phyloP scores from a whole-genome alignment of 2,113 vertebrate species.

The Platichthys flesus region DNA sequence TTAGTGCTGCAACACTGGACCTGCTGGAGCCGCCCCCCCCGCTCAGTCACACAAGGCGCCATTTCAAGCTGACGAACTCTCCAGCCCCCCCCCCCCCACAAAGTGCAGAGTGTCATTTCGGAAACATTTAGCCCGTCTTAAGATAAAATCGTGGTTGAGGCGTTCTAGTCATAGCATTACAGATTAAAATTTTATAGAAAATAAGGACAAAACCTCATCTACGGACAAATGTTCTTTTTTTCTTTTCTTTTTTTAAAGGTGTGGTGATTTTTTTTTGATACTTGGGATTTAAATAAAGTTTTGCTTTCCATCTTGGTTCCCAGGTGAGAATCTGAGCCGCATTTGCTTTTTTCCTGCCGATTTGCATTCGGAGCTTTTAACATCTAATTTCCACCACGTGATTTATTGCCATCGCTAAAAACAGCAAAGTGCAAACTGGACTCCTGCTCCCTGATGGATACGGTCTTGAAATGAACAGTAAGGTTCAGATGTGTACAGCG shows the following conservation, averaged over 20 bases:
- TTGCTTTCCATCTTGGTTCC: conserved; percentile 24
- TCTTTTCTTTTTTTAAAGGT: conserved; percentile 24
- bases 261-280: conserved; percentile 56
- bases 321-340: conserved; percentile 39
- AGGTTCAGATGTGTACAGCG: not conserved
- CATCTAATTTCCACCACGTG: conserved; percentile 17
- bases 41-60: conserved; percentile 52
- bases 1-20: conserved; percentile 74
- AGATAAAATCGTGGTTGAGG: conserved; percentile 47
- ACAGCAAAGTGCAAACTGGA: conserved; percentile 17
- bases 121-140: conserved; percentile 61
- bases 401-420: conserved; percentile 20
- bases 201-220: conserved; percentile 48
- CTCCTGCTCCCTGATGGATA: conserved; percentile 12
- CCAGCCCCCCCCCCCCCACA: conserved; percentile 4
- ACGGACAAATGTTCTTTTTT: conserved; percentile 35
- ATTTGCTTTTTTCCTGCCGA: conserved; percentile 36
- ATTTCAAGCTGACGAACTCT: conserved; percentile 70
- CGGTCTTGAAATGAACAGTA: not conserved
- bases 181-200: conserved; percentile 51
- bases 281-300: conserved; percentile 54
- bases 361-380: conserved; percentile 30
- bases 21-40: conserved; percentile 55
- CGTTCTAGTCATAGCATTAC: conserved; percentile 48
- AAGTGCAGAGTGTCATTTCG: too few relatives aligned